Conservation (phyloP, 2,888 invertebrate genomes). For the Zele albiditarsus region DNA sequence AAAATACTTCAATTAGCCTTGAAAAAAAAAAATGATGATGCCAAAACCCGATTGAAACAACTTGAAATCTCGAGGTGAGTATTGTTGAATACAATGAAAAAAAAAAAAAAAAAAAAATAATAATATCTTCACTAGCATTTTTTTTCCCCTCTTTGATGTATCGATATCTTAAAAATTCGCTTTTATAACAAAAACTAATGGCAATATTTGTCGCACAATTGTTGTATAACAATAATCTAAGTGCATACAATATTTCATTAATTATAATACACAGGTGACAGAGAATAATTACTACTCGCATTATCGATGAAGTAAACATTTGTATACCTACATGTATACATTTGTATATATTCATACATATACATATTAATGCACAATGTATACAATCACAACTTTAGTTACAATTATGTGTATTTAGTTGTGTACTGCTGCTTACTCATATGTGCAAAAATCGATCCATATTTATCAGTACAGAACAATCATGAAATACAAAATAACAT, state of each 20-base stretch:
- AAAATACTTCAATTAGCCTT: background rate
- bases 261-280: background rate
- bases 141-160: background rate
- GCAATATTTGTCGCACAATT: background rate
- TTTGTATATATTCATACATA: background rate
- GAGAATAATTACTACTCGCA: conserved; percentile 1
- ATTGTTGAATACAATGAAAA: background rate
- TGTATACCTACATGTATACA: background rate
- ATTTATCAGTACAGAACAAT: conserved; percentile 18
- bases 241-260: background rate
- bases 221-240: background rate
- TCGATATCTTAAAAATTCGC: too few relatives aligned
- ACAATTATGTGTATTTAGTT: conserved; percentile 17
- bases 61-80: background rate
- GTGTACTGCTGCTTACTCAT: background rate
- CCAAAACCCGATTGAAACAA: conserved; percentile 27
- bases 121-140: background rate
- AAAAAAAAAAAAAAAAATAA: background rate
- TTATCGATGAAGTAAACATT: conserved; percentile 12
- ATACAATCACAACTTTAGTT: background rate
- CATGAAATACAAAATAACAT: background rate
- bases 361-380: background rate
- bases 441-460: conserved; percentile 17
- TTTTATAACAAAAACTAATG: background rate
- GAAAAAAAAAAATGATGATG: conserved; percentile 21